Conservation (phyloP, 2,888 invertebrate genomes). For the Herminia tarsipennalis region DNA sequence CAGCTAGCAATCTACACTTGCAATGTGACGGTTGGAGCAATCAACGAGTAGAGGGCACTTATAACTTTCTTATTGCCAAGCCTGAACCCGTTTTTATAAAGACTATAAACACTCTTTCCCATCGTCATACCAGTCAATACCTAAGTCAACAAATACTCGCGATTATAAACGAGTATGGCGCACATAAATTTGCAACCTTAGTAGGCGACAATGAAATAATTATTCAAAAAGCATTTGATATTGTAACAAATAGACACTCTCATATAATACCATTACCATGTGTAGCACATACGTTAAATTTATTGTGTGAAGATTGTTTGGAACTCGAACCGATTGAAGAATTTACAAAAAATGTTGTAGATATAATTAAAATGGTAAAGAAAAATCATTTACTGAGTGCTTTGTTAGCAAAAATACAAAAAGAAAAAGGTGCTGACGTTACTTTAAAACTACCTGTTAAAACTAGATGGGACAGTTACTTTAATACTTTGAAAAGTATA, state of each 20-base stretch:
- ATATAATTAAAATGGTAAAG: constrained; percentile 20
- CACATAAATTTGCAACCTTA: constrained; percentile 19
- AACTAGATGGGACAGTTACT: constrained; percentile 25
- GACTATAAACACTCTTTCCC: constrained; percentile 15
- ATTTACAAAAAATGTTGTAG: constrained; percentile 8
- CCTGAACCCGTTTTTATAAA: constrained; percentile 19
- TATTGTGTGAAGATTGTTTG: constrained; percentile 17
- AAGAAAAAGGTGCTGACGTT: constrained; percentile 29
- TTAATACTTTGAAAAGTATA: constrained; percentile 25
- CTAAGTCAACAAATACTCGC: constrained; percentile 17
- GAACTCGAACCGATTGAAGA: constrained; percentile 8
- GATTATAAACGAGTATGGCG: constrained; percentile 2
- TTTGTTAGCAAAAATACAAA: constrained; percentile 25
- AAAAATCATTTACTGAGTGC: constrained; percentile 20
- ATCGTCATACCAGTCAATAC: constrained; percentile 17
- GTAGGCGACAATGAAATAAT: constrained; percentile 29
- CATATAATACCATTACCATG: constrained; percentile 19
- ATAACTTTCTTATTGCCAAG: constrained; percentile 20
- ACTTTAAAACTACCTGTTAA: constrained; percentile 26
- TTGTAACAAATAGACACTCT: constrained; percentile 18
- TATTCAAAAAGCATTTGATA: constrained; percentile 26
- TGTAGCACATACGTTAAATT: constrained; percentile 24
- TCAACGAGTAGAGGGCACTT: constrained; percentile 18
- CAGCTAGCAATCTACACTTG: constrained; percentile 13
- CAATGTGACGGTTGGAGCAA: constrained; percentile 20